Evolutionary conservation across 2,888 invertebrate species (phyloP).

Genomic region (Ochropleura leucogaster): DNA sequence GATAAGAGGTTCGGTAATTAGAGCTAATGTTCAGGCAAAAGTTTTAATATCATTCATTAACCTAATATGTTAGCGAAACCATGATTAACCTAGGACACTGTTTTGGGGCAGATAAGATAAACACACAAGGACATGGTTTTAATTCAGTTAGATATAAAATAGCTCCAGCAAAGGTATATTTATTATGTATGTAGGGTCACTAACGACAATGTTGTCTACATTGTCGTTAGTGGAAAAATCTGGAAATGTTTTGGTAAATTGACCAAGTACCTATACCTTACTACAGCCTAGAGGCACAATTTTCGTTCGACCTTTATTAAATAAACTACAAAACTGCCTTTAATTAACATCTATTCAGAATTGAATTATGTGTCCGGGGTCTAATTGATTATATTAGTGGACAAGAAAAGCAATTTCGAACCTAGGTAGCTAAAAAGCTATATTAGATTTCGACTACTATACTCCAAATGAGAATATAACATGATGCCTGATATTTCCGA

Average conservation of each 20-base stretch:
- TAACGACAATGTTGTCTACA: no score
- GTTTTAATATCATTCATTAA: constrained; percentile 45
- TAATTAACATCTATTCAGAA: constrained; percentile 21
- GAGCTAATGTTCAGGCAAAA: constrained; percentile 46
- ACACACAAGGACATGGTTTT: constrained; percentile 17
- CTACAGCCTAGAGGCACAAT: neutral
- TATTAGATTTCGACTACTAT: neutral
- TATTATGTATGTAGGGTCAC: neutral
- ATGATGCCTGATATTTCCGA: neutral
- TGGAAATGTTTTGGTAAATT: neutral
- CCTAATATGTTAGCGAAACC: constrained; percentile 51
- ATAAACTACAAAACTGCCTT: constrained; percentile 18
- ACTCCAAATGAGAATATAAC: neutral
- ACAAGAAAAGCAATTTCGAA: constrained; percentile 11
- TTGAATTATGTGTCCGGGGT: constrained; percentile 26
- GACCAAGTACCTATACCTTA: neutral
- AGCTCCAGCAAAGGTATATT: neutral
- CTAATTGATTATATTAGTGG: constrained; percentile 19
- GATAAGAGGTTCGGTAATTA: constrained; percentile 57
- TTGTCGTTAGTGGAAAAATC: neutral
- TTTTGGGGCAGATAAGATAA: constrained; percentile 24
- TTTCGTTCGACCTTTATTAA: constrained; percentile 19
- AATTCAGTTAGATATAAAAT: constrained; percentile 8
- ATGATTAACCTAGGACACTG: constrained; percentile 34
- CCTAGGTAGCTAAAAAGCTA: neutral